Evolutionary conservation across 2,113 vertebrate species (phyloP), one percentile per base, ranked within the genome.

Genomic region (Chloropsis hardwickii): DNA sequence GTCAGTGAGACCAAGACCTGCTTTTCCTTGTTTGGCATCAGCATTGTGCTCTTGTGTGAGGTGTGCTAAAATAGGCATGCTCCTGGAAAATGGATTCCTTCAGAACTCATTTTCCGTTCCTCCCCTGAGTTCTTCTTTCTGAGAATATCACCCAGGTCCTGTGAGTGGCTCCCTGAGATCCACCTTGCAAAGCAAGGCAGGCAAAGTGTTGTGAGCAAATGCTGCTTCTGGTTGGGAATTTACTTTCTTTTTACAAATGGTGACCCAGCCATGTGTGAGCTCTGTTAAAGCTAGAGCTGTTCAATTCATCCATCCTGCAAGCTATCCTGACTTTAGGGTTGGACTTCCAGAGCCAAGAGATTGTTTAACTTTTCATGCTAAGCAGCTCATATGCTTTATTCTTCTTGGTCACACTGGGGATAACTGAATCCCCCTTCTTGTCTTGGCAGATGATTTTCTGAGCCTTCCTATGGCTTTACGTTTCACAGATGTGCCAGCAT

Each of bases 11-110:
- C 40, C 21, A 45, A 50, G 77, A 78, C 11, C 51, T 71, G 33
- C 27, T 88, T 82, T 62, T 61, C 27, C 27, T 39, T 1, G 5
- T 40, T 80, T 0, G 0, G 20, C 0, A 0, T 86, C 64, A 88
- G 71, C 17, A 3, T 17, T 58, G 25, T 1, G 1, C 10, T 8
- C 37, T 29, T 64, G 48, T 12, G 33, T 1, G 0, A 56, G 22
- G 23, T 40, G 19, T 5, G 25, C 57, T 35, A 28, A 72, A 83
- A 48, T 18, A 61, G 58, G 12, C 56, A 25, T 0, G 0, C 58
- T 35, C 23, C 42, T 69, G 72, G 50, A 81, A 91, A 91, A 80
- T 0, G 29, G 25, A 21, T 66, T 70, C 5, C 18, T 5, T 88
- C 11, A 1, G 35, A 71, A 40, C 42, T 94, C 10, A 9, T 21